These are phyloP conservation scores for Sinhomidia bicolor DNA, from an alignment of 2,888 invertebrate genomes.

Conservation along the genomic window DNA sequence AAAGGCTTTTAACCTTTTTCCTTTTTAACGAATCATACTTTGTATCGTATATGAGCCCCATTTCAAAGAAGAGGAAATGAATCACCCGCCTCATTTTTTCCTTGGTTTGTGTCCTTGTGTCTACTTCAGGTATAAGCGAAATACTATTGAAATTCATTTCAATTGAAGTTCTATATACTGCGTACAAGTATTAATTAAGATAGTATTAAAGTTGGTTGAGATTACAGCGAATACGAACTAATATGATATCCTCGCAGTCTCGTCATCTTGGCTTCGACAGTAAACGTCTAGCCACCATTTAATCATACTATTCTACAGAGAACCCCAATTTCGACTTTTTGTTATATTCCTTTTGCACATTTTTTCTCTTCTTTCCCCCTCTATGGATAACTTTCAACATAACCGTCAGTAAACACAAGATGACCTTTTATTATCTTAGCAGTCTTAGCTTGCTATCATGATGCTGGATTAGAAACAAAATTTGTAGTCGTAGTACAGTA, in stretches of 20 bases:
- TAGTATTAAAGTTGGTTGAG: too few species aligned
- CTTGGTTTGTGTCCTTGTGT: background rate
- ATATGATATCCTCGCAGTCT: too few species aligned
- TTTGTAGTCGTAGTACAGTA: background rate
- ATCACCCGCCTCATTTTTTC: background rate
- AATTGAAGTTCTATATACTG: too few species aligned
- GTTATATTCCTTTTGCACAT: background rate
- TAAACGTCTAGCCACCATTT: too few species aligned
- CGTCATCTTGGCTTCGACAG: too few species aligned
- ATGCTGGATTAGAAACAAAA: conserved; percentile 4
- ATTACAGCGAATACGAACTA: too few species aligned
- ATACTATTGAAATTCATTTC: too few species aligned
- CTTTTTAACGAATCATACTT: background rate
- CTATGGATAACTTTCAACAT: background rate
- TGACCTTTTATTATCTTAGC: conserved; percentile 50
- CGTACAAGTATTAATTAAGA: too few species aligned
- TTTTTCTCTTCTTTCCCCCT: background rate
- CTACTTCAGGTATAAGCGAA: background rate
- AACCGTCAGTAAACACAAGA: background rate
- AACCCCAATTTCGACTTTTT: background rate
- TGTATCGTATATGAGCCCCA: too few species aligned
- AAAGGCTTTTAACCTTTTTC: background rate
- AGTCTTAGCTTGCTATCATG: conserved; percentile 37
- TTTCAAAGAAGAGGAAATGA: background rate
- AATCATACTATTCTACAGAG: too few species aligned